Conservation (phyloP, 2,888 invertebrate genomes). For the Luffia ferchaultella region DNA sequence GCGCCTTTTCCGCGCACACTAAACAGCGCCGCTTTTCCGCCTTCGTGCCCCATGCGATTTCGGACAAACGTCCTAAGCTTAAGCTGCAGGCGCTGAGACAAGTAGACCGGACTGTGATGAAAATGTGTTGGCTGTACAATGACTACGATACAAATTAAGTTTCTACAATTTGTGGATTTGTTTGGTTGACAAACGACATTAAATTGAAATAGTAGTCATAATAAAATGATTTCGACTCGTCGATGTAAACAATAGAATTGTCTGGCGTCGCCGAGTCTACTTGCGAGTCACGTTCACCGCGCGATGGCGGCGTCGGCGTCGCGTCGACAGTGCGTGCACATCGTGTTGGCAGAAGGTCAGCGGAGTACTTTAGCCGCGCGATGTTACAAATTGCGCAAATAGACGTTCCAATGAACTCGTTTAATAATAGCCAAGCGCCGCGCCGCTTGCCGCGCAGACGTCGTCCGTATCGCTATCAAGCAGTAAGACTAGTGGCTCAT, state of each 20-base stretch:
- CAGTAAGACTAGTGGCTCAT: conserved; percentile 25
- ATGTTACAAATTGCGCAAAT: conserved; percentile 62
- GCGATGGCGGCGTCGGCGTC: neutral
- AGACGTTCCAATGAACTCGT: conserved; percentile 66
- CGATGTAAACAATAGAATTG: conserved; percentile 17
- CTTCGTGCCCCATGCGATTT: too few species aligned
- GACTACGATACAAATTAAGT: too few species aligned
- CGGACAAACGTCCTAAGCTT: conserved; percentile 22
- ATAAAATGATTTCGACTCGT: neutral
- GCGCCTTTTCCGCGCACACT: conserved; percentile 29
- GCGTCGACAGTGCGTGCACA: neutral
- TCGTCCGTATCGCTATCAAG: conserved; percentile 18
- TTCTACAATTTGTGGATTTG: too few species aligned
- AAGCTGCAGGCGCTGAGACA: conserved; percentile 4
- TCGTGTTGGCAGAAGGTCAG: conserved; percentile 32
- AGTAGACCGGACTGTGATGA: neutral
- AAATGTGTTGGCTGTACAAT: neutral
- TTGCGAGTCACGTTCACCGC: neutral
- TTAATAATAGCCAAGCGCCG: conserved; percentile 61
- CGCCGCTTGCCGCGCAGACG: conserved; percentile 30
- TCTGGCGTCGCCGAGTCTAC: neutral
- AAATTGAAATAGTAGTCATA: neutral
- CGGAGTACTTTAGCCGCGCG: conserved; percentile 48
- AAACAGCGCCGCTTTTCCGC: too few species aligned
- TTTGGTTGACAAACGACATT: too few species aligned